Evolutionary conservation across 2,888 invertebrate genomes (phyloP).

Genomic region (Drosophila affinis): DNA sequence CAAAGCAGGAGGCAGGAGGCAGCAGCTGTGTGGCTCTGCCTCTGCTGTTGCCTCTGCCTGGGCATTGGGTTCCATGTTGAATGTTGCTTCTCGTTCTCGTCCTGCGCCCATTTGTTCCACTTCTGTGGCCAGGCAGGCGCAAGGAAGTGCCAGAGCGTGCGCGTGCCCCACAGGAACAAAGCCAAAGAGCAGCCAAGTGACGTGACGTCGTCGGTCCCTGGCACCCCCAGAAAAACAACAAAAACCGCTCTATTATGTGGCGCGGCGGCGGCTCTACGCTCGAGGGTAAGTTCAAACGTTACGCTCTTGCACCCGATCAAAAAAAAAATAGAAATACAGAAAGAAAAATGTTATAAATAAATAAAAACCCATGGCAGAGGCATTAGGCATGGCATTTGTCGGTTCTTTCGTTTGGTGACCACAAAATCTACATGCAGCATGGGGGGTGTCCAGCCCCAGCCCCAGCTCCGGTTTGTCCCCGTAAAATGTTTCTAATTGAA

Average conservation of each 20-base stretch:
- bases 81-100: slow-evolving; percentile 68
- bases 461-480: slow-evolving; percentile 5
- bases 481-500: slow-evolving; percentile 37
- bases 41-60: slow-evolving; percentile 8
- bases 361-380: slow-evolving; percentile 36
- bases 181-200: slow-evolving; percentile 43
- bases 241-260: slow-evolving; percentile 66
- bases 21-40: slow-evolving; percentile 40
- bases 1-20: slow-evolving; percentile 49
- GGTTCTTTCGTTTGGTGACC: slow-evolving; percentile 49
- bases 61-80: slow-evolving; percentile 17
- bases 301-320: slow-evolving; percentile 65
- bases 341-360: slow-evolving; percentile 29
- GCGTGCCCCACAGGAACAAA: slow-evolving; percentile 62
- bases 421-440: slow-evolving; percentile 37
- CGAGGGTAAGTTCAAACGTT: slow-evolving; percentile 60
- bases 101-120: slow-evolving; percentile 76
- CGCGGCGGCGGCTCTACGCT: neutral
- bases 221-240: slow-evolving; percentile 20
- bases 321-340: slow-evolving; percentile 46
- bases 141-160: slow-evolving; percentile 78
- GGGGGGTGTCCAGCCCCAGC: neutral
- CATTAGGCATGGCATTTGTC: slow-evolving; percentile 70
- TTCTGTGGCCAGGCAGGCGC: slow-evolving; percentile 76
- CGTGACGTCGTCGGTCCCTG: slow-evolving; percentile 35